These are phyloP conservation scores for Thinocorus orbignyianus DNA, from an alignment of 2,113 vertebrate species.

Conservation along the genomic window DNA sequence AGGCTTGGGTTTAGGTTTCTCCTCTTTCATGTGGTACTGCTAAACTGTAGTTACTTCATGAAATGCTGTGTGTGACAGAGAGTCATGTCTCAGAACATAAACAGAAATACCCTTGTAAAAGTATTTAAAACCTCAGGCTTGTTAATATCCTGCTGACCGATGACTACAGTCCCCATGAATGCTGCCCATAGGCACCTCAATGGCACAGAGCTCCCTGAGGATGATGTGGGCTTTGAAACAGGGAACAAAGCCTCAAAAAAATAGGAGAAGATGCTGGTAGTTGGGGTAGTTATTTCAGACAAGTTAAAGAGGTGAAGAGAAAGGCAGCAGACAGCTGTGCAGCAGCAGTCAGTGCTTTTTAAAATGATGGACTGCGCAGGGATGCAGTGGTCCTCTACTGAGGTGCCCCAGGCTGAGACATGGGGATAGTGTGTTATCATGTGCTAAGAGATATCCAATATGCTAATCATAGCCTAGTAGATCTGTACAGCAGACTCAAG, in stretches of 20 bases:
- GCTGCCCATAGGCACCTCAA: not conserved
- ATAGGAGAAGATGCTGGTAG: not conserved
- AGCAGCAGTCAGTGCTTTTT: not conserved
- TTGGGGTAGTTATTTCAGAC: not conserved
- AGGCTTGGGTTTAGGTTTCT: not conserved
- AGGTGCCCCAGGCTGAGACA: not conserved
- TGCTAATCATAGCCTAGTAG: not conserved
- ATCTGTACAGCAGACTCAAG: not conserved
- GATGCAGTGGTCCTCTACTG: not conserved
- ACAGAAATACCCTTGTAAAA: not conserved
- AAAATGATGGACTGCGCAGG: not conserved
- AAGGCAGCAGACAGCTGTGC: not conserved
- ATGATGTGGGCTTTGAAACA: not conserved
- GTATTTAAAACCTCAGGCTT: not conserved
- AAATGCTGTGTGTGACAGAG: not conserved
- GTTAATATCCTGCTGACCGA: not conserved
- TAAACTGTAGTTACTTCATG: not conserved
- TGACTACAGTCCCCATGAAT: not conserved
- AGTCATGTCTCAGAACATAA: not conserved
- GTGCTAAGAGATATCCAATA: not conserved
- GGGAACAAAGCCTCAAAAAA: not conserved
- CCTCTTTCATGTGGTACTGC: not conserved
- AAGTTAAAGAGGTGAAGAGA: not conserved
- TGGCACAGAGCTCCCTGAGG: not conserved
- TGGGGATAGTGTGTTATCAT: accelerated